A percentile compares a stretch with the other conserved stretches of the same genome.
These are phyloP conservation scores for Araneus ventricosus DNA, from an alignment of 1,140 invertebrate genomes.

Conservation along the genomic window DNA sequence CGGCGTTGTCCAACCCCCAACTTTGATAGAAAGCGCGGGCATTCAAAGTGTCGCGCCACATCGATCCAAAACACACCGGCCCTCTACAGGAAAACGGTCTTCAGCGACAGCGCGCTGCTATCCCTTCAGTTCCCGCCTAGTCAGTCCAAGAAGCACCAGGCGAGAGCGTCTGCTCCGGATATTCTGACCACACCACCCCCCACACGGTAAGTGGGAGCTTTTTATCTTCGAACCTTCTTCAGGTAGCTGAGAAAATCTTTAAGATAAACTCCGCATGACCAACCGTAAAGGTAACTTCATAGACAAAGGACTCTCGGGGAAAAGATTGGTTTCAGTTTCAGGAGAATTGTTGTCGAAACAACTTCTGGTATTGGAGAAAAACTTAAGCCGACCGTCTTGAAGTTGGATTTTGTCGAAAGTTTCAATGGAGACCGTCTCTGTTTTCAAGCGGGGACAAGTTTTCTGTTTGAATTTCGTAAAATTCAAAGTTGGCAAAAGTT, in stretches of 20 bases:
- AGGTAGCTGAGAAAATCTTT: neutral
- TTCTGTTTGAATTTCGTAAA: no score
- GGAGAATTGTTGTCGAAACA: neutral
- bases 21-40: conserved; percentile 57
- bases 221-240: conserved; percentile 13
- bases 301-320: neutral
- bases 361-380: neutral
- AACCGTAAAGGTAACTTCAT: neutral
- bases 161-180: neutral
- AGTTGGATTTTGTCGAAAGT: no score
- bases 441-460: no score
- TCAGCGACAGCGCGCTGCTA: neutral
- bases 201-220: conserved; percentile 58
- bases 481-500: no score
- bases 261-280: neutral
- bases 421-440: no score
- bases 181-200: neutral
- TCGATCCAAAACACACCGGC: neutral
- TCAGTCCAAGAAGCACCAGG: conserved; percentile 8
- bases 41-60: conserved; percentile 64
- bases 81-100: conserved; percentile 51
- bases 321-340: neutral
- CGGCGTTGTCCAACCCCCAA: conserved; percentile 33
- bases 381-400: no score
- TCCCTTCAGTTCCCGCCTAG: conserved; percentile 33